A percentile compares a stretch with the other conserved stretches of the same genome.
Evolutionary conservation across 2,888 invertebrate genomes (phyloP).

Genomic region (Scaeva pyrastri): DNA sequence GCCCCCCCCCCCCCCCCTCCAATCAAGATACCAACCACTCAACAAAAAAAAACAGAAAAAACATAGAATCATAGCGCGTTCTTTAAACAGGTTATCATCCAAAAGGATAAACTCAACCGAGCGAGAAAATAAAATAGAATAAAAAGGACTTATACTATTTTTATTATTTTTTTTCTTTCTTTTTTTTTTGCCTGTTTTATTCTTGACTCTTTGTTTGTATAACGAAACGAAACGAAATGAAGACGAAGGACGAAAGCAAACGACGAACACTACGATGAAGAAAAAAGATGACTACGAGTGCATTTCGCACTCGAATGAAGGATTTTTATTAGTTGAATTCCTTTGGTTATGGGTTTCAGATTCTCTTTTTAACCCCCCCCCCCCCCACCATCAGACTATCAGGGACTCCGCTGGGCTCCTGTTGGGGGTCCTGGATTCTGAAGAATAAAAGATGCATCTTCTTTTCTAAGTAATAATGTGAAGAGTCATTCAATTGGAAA

Average conservation of each 20-base stretch:
- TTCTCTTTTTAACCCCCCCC: conserved; percentile 11
- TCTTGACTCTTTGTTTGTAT: conserved; percentile 62
- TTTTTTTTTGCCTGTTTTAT: conserved; percentile 25
- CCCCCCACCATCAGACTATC: neutral
- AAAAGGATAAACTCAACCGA: conserved; percentile 53
- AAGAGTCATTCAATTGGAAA: conserved; percentile 70
- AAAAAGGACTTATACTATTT: conserved; percentile 24
- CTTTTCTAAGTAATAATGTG: conserved; percentile 58
- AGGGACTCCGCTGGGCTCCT: neutral
- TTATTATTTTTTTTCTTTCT: neutral
- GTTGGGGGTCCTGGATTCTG: conserved; percentile 15
- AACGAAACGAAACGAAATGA: conserved; percentile 23
- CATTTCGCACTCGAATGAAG: conserved; percentile 84
- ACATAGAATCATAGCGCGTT: conserved; percentile 36
- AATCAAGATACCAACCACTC: neutral
- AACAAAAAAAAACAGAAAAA: conserved; percentile 7
- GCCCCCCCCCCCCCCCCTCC: neutral
- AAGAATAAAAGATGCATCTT: conserved; percentile 45
- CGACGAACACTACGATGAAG: neutral
- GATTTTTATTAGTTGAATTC: conserved; percentile 84
- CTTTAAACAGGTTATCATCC: conserved; percentile 65
- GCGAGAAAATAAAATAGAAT: conserved; percentile 30
- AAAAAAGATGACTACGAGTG: conserved; percentile 52
- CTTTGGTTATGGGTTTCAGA: conserved; percentile 78
- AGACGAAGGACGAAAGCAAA: conserved; percentile 13